Conservation (phyloP, 1,140 invertebrate genomes). For the Magallana ariakensis region DNA sequence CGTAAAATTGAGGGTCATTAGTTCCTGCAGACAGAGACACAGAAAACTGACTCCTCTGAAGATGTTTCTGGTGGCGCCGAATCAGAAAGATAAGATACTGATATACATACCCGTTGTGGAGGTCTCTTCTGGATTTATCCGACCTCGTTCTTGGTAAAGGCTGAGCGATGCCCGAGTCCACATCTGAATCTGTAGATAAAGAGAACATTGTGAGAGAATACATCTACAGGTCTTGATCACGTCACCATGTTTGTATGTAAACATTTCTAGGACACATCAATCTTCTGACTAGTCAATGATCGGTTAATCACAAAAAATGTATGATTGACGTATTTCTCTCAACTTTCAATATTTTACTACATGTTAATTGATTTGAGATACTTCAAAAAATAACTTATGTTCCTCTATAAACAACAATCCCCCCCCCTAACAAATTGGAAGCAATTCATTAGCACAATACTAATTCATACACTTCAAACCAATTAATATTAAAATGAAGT, state of each 20-base stretch:
- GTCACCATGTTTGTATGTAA: neutral
- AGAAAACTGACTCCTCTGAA: neutral
- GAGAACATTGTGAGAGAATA: neutral
- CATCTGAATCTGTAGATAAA: conserved; percentile 51
- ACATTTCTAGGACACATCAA: neutral
- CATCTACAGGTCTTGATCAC: neutral
- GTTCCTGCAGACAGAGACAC: too few relatives aligned
- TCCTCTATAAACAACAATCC: too few relatives aligned
- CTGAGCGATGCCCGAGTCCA: conserved; percentile 48
- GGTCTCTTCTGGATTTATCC: neutral
- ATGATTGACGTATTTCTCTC: neutral
- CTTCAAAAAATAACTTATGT: too few relatives aligned
- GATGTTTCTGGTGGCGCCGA: neutral
- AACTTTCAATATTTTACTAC: too few relatives aligned
- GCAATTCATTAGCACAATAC: too few relatives aligned
- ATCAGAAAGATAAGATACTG: neutral
- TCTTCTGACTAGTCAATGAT: conserved; percentile 16
- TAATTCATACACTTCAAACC: neutral
- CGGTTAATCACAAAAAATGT: neutral
- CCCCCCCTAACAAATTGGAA: too few relatives aligned
- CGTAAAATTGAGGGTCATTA: too few relatives aligned
- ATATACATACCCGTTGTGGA: neutral
- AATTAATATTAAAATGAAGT: conserved; percentile 8
- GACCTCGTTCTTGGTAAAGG: neutral
- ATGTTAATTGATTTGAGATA: too few relatives aligned